These are phyloP conservation scores for Drosophila truncata DNA, from an alignment of 1,140 invertebrate genomes.

Conservation along the genomic window DNA sequence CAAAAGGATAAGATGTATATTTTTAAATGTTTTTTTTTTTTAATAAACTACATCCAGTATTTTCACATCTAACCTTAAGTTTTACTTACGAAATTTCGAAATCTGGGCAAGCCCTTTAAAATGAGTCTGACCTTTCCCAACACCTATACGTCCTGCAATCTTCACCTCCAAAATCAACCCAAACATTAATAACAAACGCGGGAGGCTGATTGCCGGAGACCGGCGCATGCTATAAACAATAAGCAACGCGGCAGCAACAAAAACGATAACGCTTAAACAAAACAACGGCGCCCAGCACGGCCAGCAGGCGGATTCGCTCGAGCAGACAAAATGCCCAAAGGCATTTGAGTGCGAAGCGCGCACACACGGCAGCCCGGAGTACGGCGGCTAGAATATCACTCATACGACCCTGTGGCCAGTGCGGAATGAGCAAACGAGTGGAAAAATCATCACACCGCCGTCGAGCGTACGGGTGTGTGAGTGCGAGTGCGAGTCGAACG, in stretches of 20 bases:
- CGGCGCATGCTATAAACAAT: slow-evolving; percentile 69
- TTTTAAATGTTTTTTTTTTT: background rate
- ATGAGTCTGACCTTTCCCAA: background rate
- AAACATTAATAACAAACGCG: slow-evolving; percentile 36
- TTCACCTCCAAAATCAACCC: background rate
- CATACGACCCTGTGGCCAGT: slow-evolving; percentile 65
- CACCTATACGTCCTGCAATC: background rate
- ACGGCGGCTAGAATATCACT: slow-evolving; percentile 70
- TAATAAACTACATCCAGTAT: background rate
- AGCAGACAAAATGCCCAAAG: slow-evolving; percentile 70
- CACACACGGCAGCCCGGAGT: slow-evolving; percentile 13
- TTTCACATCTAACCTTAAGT: background rate
- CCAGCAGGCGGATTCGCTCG: slow-evolving; percentile 71
- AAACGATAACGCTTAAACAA: slow-evolving; percentile 81
- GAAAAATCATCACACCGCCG: slow-evolving; percentile 51
- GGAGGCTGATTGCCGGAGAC: slow-evolving; percentile 42
- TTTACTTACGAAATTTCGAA: background rate
- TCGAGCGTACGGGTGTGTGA: slow-evolving; percentile 4
- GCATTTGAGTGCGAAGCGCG: slow-evolving; percentile 69
- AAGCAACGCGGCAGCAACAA: slow-evolving; percentile 75
- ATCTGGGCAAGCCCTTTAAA: background rate
- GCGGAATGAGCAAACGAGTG: slow-evolving; percentile 71
- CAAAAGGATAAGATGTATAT: background rate
- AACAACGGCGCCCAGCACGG: slow-evolving; percentile 76
- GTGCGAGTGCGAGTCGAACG: slow-evolving; percentile 24